Base-by-base conservation (phyloP, 2,797 vertebrate genomes). In the Galago senegalensis region DNA sequence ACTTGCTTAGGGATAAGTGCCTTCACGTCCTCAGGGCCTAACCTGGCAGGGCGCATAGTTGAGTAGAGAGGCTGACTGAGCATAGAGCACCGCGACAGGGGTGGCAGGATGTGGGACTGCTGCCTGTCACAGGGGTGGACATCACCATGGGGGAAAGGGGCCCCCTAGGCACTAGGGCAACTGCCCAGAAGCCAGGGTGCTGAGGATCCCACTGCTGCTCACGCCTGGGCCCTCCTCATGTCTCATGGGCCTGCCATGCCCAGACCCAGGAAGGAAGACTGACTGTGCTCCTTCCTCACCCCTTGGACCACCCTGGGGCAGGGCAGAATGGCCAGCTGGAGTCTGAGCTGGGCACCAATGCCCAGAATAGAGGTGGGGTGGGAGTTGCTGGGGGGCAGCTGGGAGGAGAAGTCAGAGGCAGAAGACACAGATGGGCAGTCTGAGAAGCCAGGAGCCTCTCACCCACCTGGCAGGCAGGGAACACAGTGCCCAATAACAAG, bases 201-300 rank as follows among this genome's bases (percentile, higher is more conserved):
- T 0, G 0, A 3, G 2, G 43, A 23, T 34, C 13, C 20, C 27
- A 7, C 7, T 1, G 3, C 27, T 13, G 31, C n/a, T 58, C 20
- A 43, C 17, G 34, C 29, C 65, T 0, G 23, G 18, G 56, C 16
- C 20, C 6, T 77, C 70, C 67, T 58, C 8, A 3, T 17, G 8
- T 0, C 29, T 1, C 0, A 5, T 2, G 1, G 7, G 13, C 65
- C 49, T 11, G 60, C 17, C 56, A 5, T 0, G 7, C 34, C 31
- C 0, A 10, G 27, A 20, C 7, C 23, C 20, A 0, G 31, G 53
- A 31, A 53, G 58, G 29, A 43, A 87, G 43, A 6, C 4, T 8
- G 46, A 49, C 13, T 49, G 18, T 4, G 61, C 25, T 27, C 20
- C 2, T 9, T 13, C 27, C 40, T n/a, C 34, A 40, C n/a, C 46